Conservation (phyloP, 2,888 invertebrate genomes). For the Acleris holmiana region DNA sequence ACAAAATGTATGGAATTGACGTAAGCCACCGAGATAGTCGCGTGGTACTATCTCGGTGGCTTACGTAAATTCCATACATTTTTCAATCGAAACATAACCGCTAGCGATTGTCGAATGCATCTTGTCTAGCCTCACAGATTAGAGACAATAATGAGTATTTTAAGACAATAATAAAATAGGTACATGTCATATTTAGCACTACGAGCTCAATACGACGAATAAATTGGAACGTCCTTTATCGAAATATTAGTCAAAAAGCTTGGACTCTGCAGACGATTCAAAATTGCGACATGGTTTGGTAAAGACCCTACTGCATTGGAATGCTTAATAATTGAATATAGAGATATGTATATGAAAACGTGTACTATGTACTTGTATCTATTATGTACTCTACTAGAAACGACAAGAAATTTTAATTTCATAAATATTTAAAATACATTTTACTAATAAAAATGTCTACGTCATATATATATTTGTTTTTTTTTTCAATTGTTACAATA, state of each 20-base stretch:
- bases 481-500: slow-evolving; percentile 16
- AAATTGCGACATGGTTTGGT: slow-evolving; percentile 47
- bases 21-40: too few relatives aligned
- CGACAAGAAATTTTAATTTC: slow-evolving; percentile 14
- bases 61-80: too few relatives aligned
- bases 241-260: slow-evolving; percentile 4
- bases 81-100: too few relatives aligned
- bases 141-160: slow-evolving; percentile 25
- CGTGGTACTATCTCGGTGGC: too few relatives aligned
- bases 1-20: too few relatives aligned
- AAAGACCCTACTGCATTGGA: slow-evolving; percentile 62
- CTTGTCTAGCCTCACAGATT: too few relatives aligned
- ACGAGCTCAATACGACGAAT: slow-evolving; percentile 7
- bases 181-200: slow-evolving; percentile 3
- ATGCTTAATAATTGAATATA: slow-evolving; percentile 73
- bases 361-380: slow-evolving; percentile 49
- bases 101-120: too few relatives aligned
- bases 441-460: slow-evolving; percentile 12
- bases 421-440: slow-evolving; percentile 23
- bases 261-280: slow-evolving; percentile 13
- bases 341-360: slow-evolving; percentile 70
- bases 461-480: slow-evolving; percentile 9
- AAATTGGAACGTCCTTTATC: background rate
- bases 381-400: slow-evolving; percentile 41
- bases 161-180: slow-evolving; percentile 21